phyloP scores from a whole-genome alignment of 2,888 invertebrate genomes.

The Mycalesis mineus region DNA sequence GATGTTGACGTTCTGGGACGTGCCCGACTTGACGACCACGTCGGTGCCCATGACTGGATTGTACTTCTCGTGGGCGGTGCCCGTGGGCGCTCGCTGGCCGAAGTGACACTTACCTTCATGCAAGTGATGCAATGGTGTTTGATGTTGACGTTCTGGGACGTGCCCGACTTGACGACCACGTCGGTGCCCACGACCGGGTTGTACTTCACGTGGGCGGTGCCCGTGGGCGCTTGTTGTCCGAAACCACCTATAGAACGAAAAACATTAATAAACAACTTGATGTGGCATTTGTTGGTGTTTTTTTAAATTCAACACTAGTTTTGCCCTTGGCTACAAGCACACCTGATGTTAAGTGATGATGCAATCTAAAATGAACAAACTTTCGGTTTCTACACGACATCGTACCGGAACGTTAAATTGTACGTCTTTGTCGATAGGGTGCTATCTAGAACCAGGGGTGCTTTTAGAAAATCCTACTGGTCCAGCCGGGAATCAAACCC shows the following conservation, averaged over 20 bases:
- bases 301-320: too few species aligned
- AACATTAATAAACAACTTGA: too few species aligned
- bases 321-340: too few species aligned
- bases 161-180: conserved; percentile 92
- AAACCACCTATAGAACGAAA: conserved; percentile 46
- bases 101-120: conserved; percentile 84
- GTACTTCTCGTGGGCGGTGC: conserved; percentile 90
- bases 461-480: too few species aligned
- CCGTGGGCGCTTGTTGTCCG: conserved; percentile 70
- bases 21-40: conserved; percentile 92
- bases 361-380: too few species aligned
- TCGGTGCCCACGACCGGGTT: conserved; percentile 92
- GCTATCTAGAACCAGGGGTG: too few species aligned
- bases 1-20: conserved; percentile 90
- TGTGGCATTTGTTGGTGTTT: too few species aligned
- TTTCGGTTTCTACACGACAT: too few species aligned
- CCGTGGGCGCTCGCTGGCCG: conserved; percentile 71
- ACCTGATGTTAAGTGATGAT: too few species aligned
- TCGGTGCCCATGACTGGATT: conserved; percentile 92
- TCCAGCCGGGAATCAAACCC: too few species aligned
- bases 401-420: too few species aligned
- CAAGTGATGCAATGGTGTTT: conserved; percentile 98
- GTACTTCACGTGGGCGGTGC: conserved; percentile 90
- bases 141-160: conserved; percentile 90
- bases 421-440: too few species aligned